phyloP scores from a whole-genome alignment of 2,888 invertebrate species.

The Macaria liturata region DNA sequence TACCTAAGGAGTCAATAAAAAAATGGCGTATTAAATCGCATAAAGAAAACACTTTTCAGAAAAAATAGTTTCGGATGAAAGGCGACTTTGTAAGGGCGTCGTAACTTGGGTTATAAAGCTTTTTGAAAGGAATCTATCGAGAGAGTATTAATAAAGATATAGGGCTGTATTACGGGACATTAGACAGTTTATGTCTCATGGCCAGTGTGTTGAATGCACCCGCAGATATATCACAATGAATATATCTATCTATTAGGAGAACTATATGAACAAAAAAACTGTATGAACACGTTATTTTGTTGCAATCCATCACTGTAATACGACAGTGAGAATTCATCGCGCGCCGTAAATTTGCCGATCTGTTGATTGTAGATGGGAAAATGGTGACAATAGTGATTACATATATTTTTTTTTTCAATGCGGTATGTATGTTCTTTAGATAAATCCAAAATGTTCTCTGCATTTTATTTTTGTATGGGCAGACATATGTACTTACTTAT shows the following conservation, averaged over 20 bases:
- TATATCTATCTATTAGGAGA: too few relatives aligned
- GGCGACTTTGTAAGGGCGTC: slow-evolving; percentile 75
- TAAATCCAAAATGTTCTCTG: too few relatives aligned
- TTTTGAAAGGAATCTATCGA: slow-evolving; percentile 78
- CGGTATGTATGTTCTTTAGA: too few relatives aligned
- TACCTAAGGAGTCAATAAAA: slow-evolving; percentile 70
- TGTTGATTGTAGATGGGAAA: slow-evolving; percentile 2
- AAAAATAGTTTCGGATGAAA: slow-evolving; percentile 77
- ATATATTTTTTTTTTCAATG: neutral
- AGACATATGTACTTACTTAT: too few relatives aligned
- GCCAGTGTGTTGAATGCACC: slow-evolving; percentile 68
- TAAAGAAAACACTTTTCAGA: slow-evolving; percentile 82
- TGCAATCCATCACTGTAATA: slow-evolving; percentile 58
- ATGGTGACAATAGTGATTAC: slow-evolving; percentile 10
- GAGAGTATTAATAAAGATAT: slow-evolving; percentile 82
- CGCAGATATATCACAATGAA: slow-evolving; percentile 41
- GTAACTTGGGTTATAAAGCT: slow-evolving; percentile 76
- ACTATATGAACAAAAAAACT: too few relatives aligned
- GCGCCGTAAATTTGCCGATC: slow-evolving; percentile 22
- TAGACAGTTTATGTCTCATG: slow-evolving; percentile 72
- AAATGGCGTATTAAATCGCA: slow-evolving; percentile 78
- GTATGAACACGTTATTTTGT: slow-evolving; percentile 43
- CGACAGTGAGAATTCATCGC: slow-evolving; percentile 22
- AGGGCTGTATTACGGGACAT: slow-evolving; percentile 77
- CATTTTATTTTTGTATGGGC: too few relatives aligned